These are phyloP conservation scores for Chaenocephalus aceratus DNA, from an alignment of 2,113 vertebrate genomes.

Conservation along the genomic window DNA sequence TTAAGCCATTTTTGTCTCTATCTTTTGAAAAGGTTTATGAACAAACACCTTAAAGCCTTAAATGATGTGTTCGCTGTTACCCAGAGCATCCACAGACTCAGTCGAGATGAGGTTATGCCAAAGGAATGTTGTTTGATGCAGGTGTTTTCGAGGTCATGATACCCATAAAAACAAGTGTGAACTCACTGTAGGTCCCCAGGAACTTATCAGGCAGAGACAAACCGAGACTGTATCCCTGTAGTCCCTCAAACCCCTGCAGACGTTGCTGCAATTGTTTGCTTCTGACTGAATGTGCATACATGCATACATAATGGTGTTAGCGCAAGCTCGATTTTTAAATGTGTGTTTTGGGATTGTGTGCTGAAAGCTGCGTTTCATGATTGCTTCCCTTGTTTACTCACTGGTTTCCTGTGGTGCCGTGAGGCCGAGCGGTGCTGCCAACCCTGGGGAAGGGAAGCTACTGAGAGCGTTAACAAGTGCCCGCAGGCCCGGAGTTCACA, in stretches of 20 bases:
- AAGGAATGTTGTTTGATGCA: conserved; percentile 21
- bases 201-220: conserved; percentile 38
- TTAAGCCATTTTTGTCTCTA: neutral
- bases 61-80: conserved; percentile 11
- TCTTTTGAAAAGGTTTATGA: neutral
- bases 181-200: conserved; percentile 13
- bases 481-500: conserved; percentile 63
- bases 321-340: conserved; percentile 51
- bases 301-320: conserved; percentile 70
- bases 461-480: conserved; percentile 70
- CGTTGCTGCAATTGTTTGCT: conserved; percentile 55
- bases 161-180: conserved; percentile 22
- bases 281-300: conserved; percentile 68
- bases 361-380: conserved; percentile 69
- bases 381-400: conserved; percentile 76
- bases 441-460: conserved; percentile 46
- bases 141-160: conserved; percentile 12
- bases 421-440: conserved; percentile 38
- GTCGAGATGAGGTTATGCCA: conserved; percentile 27
- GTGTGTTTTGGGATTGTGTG: conserved; percentile 56
- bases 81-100: conserved; percentile 25
- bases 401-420: conserved; percentile 62
- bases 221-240: conserved; percentile 22
- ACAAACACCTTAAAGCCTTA: neutral
- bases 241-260: conserved; percentile 55